Conservation (phyloP, 1,140 invertebrate species). For the Heliothis virescens region DNA sequence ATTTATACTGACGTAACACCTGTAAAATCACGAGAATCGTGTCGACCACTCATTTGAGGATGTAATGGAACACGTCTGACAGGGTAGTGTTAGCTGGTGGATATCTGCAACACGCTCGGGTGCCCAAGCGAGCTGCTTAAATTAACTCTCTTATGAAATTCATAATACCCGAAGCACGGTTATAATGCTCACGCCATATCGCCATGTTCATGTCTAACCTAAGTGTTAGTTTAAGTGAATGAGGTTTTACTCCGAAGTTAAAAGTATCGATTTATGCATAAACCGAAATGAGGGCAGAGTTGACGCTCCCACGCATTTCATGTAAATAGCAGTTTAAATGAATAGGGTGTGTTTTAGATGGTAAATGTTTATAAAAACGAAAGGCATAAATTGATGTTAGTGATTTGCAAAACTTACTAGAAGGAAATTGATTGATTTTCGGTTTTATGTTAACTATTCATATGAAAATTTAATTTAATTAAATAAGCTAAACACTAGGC, state of each 20-base stretch:
- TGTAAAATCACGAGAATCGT: slow-evolving; percentile 58
- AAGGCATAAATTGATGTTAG: background rate
- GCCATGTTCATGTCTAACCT: slow-evolving; percentile 8
- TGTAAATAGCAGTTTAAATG: background rate
- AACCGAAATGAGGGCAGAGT: slow-evolving; percentile 30
- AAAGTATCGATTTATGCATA: slow-evolving; percentile 21
- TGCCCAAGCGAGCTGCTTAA: slow-evolving; percentile 61
- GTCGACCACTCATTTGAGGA: slow-evolving; percentile 50
- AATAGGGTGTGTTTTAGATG: background rate
- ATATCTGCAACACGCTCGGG: slow-evolving; percentile 56
- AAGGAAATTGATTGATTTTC: background rate
- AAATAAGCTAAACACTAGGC: no score
- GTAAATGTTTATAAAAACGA: background rate
- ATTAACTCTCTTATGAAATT: slow-evolving; percentile 66
- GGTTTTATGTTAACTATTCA: no score
- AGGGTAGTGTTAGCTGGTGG: slow-evolving; percentile 47
- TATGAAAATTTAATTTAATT: no score
- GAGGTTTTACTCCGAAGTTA: background rate
- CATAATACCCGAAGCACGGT: slow-evolving; percentile 52
- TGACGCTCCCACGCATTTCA: slow-evolving; percentile 2
- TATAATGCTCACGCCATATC: slow-evolving; percentile 25
- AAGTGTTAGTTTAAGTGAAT: slow-evolving; percentile 26
- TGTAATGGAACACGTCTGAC: slow-evolving; percentile 57
- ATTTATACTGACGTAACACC: slow-evolving; percentile 65
- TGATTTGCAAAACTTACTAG: background rate